Evolutionary conservation across 2,888 invertebrate species (phyloP), one percentile per base, ranked within the genome.

Genomic region (Callinectes sapidus): DNA sequence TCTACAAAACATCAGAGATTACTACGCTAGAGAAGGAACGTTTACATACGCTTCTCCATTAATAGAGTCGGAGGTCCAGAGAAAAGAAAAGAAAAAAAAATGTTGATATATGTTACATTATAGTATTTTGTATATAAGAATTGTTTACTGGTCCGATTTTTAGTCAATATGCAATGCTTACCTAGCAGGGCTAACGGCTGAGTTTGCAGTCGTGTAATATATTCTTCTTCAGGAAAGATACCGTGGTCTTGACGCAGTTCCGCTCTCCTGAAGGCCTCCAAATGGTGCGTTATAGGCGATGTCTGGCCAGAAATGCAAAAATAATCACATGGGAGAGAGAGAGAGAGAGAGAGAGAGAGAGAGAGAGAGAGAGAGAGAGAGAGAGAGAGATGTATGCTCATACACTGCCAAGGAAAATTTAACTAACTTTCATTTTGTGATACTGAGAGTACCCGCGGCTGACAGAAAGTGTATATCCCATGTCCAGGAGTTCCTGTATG

Each of bases 261-360:
- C n/a, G 66, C 66, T n/a, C n/a, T 71, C n/a, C n/a, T 71, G n/a
- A 71, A 71, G n/a, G 66, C 66, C 66, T 71, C 66, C 8, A 71
- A 71, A 5, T 71, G 66, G 66, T 71, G 66, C 23, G n/a, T n/a
- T 71, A 71, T 71, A 10, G 66, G 66, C n/a, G 66, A 71, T n/a
- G 66, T 71, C 66, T 71, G 66, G n/a, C n/a, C 23, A 71, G n/a
- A 8, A 6, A 71, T n/a, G 66, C n/a, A 5, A 71, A 10, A 10
- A 10, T 71, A n/a, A 23, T 71, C n/a, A 71, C 66, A 71, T 5
- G 66, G n/a, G 16, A 55, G 18, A 55, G 18, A 55, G 10, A 18
- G 18, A 55, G 2, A 55, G 14, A 16, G 55, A 42, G 42, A 42
- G 42, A 42, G 42, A 42, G 42, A 42, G 42, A 42, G 42, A 42